Conservation (phyloP, 1,140 invertebrate genomes). For the Agrypnia vestita region DNA sequence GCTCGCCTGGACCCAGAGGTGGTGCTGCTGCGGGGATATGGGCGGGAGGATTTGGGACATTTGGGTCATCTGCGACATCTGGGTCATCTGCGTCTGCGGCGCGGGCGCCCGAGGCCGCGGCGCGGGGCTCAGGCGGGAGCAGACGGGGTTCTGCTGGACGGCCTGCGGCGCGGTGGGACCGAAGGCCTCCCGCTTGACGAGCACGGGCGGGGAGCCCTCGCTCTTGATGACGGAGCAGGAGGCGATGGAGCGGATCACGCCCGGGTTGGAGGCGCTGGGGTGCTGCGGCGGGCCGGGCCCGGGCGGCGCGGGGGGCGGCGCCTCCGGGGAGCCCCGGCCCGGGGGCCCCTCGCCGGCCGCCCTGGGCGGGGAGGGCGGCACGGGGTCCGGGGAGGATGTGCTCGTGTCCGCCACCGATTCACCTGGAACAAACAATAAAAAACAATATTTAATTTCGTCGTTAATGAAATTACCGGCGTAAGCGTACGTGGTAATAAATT, state of each 20-base stretch:
- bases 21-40: constrained; percentile 67
- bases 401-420: constrained; percentile 93
- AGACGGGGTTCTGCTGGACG: constrained; percentile 59
- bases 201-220: constrained; percentile 64
- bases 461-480: no score
- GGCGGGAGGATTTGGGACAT: constrained; percentile 60
- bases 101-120: constrained; percentile 63
- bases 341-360: constrained; percentile 75
- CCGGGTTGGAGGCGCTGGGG: constrained; percentile 69
- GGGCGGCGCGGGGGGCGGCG: constrained; percentile 63
- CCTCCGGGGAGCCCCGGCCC: constrained; percentile 67
- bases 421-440: constrained; percentile 73
- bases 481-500: no score
- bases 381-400: constrained; percentile 88
- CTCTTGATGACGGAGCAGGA: constrained; percentile 69
- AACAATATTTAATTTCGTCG: neutral
- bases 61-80: constrained; percentile 64
- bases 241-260: constrained; percentile 74
- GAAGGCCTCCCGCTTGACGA: constrained; percentile 60
- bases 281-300: constrained; percentile 72
- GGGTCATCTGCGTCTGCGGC: constrained; percentile 65
- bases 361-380: constrained; percentile 85
- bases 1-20: constrained; percentile 77
- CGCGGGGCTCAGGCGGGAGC: constrained; percentile 63
- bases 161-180: constrained; percentile 39